These are phyloP conservation scores for Masticophis lateralis DNA, from an alignment of 2,797 vertebrate species.

Conservation along the genomic window DNA sequence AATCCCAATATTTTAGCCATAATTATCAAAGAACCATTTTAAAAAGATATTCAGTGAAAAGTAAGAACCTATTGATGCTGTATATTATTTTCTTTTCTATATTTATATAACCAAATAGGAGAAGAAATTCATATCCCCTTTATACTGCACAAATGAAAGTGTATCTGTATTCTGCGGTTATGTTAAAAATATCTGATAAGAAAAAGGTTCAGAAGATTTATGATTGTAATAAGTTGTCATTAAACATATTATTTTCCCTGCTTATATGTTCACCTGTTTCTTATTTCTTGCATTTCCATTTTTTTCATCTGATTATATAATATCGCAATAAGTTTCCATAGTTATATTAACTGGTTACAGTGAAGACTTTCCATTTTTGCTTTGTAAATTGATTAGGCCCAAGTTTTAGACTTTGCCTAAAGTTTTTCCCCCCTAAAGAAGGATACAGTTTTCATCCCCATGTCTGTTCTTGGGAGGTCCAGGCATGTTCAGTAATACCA, in stretches of 20 bases:
- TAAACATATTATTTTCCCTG: not conserved
- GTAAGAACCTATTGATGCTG: not conserved
- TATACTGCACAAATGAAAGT: not conserved
- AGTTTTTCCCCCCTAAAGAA: constrained; percentile 65
- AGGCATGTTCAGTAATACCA: constrained; percentile 96
- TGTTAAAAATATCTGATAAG: not conserved
- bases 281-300: not conserved
- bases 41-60: not conserved
- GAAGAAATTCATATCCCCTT: not conserved
- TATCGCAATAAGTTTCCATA: not conserved
- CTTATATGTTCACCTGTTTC: not conserved
- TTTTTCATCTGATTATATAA: not conserved
- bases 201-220: not conserved
- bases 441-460: constrained; percentile 99
- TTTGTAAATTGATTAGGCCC: not conserved
- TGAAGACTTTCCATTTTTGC: not conserved
- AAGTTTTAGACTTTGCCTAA: not conserved
- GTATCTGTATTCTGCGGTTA: not conserved
- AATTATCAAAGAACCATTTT: not conserved
- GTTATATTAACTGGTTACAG: not conserved
- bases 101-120: not conserved
- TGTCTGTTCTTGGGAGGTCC: constrained; percentile 88
- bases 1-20: not conserved
- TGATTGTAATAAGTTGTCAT: not conserved
- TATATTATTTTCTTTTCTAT: not conserved